Evolutionary conservation across 1,140 invertebrate species (phyloP).

Genomic region (Zaprionus vittiger): DNA sequence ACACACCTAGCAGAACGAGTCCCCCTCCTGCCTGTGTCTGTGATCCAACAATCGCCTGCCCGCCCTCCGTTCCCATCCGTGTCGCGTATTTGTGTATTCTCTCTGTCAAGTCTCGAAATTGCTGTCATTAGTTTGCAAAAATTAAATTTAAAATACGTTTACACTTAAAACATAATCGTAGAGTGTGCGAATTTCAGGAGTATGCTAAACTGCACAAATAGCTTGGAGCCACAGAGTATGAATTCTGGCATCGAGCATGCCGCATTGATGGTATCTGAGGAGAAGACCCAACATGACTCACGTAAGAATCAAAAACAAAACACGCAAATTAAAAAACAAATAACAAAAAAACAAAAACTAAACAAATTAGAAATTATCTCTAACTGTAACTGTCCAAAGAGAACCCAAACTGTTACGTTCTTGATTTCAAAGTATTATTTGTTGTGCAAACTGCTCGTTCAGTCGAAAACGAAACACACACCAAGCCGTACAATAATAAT

Average conservation of each 20-base stretch:
- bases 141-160: slow-evolving; percentile 82
- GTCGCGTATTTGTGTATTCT: slow-evolving; percentile 37
- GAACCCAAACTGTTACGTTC: slow-evolving; percentile 36
- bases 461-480: slow-evolving; percentile 39
- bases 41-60: not conserved
- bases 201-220: slow-evolving; percentile 93
- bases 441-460: slow-evolving; percentile 78
- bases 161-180: slow-evolving; percentile 86
- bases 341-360: slow-evolving; percentile 32
- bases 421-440: slow-evolving; percentile 70
- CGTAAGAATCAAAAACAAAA: slow-evolving; percentile 87
- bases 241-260: slow-evolving; percentile 89
- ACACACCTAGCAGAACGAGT: slow-evolving; percentile 5
- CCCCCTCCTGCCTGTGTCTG: slow-evolving; percentile 6
- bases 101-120: slow-evolving; percentile 42
- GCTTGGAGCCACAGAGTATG: slow-evolving; percentile 89
- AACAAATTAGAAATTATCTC: slow-evolving; percentile 10
- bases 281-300: slow-evolving; percentile 91
- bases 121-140: slow-evolving; percentile 65
- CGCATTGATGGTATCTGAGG: slow-evolving; percentile 90
- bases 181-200: slow-evolving; percentile 90
- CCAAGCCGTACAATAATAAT: slow-evolving; percentile 43
- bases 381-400: slow-evolving; percentile 31
- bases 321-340: slow-evolving; percentile 29
- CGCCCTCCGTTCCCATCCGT: slow-evolving; percentile 3